Base-by-base conservation (phyloP, 1,140 invertebrate genomes). In the Heliothis subflexa region DNA sequence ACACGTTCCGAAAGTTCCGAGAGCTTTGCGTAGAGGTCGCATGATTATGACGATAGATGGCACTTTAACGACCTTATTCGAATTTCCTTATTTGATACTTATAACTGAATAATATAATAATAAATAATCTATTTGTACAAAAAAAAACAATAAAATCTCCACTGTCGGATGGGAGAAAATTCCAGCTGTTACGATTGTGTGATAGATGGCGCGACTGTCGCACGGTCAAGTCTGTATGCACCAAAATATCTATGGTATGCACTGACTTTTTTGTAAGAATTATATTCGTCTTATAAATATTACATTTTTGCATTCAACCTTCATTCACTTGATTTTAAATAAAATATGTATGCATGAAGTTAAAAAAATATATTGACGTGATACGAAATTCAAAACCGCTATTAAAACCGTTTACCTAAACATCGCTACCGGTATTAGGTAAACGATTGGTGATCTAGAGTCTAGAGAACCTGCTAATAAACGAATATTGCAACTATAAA, bases 401-500 rank as follows among this genome's bases (percentile, higher is more conserved):
- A 71, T 66, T 68, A 11, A 14, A 49, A 57, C 18, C 28, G 50
- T 66, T 57, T 7, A 25, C 21, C 0, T 40, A 7, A 5, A 68
- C 21, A 68, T 18, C 28, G 21, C 28, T 77, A 77, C 21, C 47
- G 45, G 57, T 21, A 52, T 33, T 64, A n/a, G n/a, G n/a, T n/a
- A 50, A 59, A 59, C 61, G 25, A 16, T 3, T 14, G 11, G 5
- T 1, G 33, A 40, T 40, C 33, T 40, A 40, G 28, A 1, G 9
- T 16, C 59, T 11, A 16, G 7, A 47, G 49, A 61, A n/a, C 52
- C 1, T 40, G 66, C 13, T 50, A 52, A 70, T 50, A 52, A 75
- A 64, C 73, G 18, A 64, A 75, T 61, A 33, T 21, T 21, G 14
- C 14, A 75, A 33, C 61, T 28, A 77, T 78, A 78, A 71, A 70